Conservation (phyloP, 2,888 invertebrate genomes). For the Magallana nippona region DNA sequence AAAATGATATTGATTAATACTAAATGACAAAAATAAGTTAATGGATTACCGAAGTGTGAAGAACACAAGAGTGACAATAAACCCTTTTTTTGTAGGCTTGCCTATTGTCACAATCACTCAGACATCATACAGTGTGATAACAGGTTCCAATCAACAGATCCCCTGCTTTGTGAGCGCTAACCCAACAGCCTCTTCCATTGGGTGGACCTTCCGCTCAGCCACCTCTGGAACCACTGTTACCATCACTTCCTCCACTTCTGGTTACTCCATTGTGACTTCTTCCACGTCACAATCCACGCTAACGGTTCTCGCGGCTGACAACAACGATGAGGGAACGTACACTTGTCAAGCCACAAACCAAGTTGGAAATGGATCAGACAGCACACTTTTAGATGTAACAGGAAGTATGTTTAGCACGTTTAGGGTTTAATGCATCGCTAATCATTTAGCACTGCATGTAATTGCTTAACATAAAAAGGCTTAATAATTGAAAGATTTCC, state of each 20-base stretch:
- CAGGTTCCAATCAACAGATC: conserved; percentile 38
- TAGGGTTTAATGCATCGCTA: neutral
- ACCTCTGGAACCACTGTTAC: neutral
- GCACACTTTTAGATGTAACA: conserved; percentile 41
- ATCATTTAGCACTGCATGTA: neutral
- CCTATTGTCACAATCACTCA: conserved; percentile 44
- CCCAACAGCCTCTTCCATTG: conserved; percentile 41
- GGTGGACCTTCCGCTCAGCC: conserved; percentile 36
- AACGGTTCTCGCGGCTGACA: conserved; percentile 11
- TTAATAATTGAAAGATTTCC: neutral
- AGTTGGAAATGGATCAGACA: conserved; percentile 20
- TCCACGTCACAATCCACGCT: conserved; percentile 37
- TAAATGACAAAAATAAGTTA: too few species aligned
- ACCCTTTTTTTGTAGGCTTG: conserved; percentile 25
- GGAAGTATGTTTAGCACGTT: conserved; percentile 39
- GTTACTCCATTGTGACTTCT: conserved; percentile 38
- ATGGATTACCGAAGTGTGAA: too few species aligned
- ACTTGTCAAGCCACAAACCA: conserved; percentile 39
- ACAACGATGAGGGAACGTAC: conserved; percentile 38
- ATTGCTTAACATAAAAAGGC: neutral
- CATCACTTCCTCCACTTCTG: conserved; percentile 20
- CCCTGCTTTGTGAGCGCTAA: conserved; percentile 44
- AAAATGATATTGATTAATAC: too few species aligned
- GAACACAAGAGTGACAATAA: neutral
- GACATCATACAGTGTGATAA: conserved; percentile 41